phyloP scores from a whole-genome alignment of 2,888 invertebrate species.

The Dolichopus griseipennis region DNA sequence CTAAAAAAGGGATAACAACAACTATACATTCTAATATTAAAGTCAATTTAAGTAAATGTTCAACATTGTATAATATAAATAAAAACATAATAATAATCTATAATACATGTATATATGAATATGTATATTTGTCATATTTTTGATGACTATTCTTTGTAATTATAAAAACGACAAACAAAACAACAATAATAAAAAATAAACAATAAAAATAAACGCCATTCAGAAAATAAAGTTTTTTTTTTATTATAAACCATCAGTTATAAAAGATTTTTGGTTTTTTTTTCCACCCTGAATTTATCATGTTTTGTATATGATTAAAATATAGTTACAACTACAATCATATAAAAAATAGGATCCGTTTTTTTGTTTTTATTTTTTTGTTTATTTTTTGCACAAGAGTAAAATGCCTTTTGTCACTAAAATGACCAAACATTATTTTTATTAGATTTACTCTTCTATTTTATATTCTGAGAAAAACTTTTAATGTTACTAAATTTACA shows the following conservation, averaged over 20 bases:
- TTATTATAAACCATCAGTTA: neutral
- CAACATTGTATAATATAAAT: neutral
- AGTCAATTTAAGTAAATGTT: conserved; percentile 2
- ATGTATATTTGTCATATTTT: too few relatives aligned
- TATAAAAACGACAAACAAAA: neutral
- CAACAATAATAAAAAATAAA: neutral
- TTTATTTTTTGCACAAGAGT: neutral
- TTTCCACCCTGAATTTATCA: neutral
- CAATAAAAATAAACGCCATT: neutral
- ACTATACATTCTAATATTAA: neutral
- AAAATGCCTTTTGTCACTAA: conserved; percentile 1
- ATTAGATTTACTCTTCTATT: neutral
- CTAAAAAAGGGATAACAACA: neutral
- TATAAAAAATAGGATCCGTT: neutral
- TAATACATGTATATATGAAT: too few relatives aligned
- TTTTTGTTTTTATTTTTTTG: neutral
- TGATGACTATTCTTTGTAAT: too few relatives aligned
- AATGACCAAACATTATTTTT: conserved; percentile 6
- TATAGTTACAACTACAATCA: neutral
- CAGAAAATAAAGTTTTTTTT: too few relatives aligned
- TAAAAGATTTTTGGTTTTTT: neutral
- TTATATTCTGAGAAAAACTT: neutral
- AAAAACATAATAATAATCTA: too few relatives aligned
- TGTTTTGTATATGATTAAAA: neutral
- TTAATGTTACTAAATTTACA: conserved; percentile 4